Percentiles rank a stretch among this genome's conserved stretches.
Conservation (phyloP, 2,888 invertebrate genomes). For the Spicauda simplicius region DNA sequence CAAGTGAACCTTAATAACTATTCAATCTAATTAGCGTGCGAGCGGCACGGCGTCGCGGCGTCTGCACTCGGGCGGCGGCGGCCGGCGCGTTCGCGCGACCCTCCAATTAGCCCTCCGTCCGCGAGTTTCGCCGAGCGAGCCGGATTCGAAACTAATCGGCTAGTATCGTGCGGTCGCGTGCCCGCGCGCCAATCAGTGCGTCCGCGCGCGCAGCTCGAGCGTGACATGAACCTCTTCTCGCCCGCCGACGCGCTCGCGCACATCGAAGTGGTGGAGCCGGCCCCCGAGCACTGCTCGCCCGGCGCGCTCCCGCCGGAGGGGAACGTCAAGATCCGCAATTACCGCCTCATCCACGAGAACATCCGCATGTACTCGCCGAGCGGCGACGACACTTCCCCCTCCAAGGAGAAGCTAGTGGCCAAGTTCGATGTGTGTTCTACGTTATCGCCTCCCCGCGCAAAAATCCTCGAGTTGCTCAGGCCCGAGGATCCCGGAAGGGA, state of each 20-base stretch:
- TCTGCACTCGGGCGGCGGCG: conserved; percentile 41
- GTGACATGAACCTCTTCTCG: conserved; percentile 60
- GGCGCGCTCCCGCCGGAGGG: conserved; percentile 65
- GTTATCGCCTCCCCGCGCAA: conserved; percentile 68
- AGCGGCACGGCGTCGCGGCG: conserved; percentile 36
- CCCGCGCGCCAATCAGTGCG: conserved; percentile 50
- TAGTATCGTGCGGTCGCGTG: conserved; percentile 44
- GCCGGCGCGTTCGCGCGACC: conserved; percentile 40
- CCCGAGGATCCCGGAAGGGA: conserved; percentile 73
- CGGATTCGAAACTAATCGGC: conserved; percentile 30
- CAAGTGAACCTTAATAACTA: conserved; percentile 43
- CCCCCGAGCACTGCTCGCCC: conserved; percentile 58
- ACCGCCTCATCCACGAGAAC: conserved; percentile 66
- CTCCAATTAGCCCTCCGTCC: conserved; percentile 29
- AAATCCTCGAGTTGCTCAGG: conserved; percentile 70
- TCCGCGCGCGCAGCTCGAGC: conserved; percentile 58
- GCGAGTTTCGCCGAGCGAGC: conserved; percentile 37
- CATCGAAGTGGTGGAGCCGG: conserved; percentile 68
- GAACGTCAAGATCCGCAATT: conserved; percentile 70
- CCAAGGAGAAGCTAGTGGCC: conserved; percentile 68
- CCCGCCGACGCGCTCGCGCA: conserved; percentile 47
- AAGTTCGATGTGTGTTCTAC: conserved; percentile 66
- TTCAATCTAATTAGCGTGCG: conserved; percentile 49
- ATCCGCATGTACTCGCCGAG: conserved; percentile 71
- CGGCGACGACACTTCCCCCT: conserved; percentile 68